phyloP scores from a whole-genome alignment of 2,888 invertebrate genomes.

The Apotomis betuletana region DNA sequence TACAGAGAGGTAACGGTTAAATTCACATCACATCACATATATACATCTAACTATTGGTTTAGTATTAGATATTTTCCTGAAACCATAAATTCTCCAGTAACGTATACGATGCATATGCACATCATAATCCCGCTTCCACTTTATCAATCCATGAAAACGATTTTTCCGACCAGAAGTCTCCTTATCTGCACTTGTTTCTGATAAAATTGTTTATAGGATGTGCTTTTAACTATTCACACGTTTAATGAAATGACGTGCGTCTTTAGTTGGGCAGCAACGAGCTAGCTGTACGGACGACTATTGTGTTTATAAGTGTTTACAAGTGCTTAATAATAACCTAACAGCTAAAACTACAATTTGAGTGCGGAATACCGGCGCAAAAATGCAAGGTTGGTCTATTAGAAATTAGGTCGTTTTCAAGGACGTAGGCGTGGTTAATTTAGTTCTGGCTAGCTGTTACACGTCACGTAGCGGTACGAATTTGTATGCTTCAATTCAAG shows the following conservation, averaged over 20 bases:
- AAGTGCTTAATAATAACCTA: constrained; percentile 8
- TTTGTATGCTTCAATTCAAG: background rate
- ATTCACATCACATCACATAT: no score
- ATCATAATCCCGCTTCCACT: no score
- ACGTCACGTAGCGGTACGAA: background rate
- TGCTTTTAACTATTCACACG: background rate
- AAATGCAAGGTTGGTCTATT: constrained; percentile 22
- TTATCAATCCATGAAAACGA: no score
- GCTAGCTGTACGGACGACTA: constrained; percentile 13
- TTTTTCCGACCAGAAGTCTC: background rate
- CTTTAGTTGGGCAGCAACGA: constrained; percentile 16
- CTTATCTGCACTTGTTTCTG: background rate
- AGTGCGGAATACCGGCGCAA: background rate
- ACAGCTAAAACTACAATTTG: background rate
- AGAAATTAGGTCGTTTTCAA: background rate
- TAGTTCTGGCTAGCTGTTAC: background rate
- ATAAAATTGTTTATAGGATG: constrained; percentile 4
- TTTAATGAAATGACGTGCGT: background rate
- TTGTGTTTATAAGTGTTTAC: constrained; percentile 9
- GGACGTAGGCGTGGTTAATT: background rate
- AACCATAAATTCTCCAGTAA: no score
- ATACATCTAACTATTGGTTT: no score
- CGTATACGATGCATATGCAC: no score
- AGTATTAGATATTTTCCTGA: no score
- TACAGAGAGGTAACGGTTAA: no score